Percentiles rank a stretch among this genome's conserved stretches.
Evolutionary conservation across 2,888 invertebrate species (phyloP).

Genomic region (Exocentrus adspersus): DNA sequence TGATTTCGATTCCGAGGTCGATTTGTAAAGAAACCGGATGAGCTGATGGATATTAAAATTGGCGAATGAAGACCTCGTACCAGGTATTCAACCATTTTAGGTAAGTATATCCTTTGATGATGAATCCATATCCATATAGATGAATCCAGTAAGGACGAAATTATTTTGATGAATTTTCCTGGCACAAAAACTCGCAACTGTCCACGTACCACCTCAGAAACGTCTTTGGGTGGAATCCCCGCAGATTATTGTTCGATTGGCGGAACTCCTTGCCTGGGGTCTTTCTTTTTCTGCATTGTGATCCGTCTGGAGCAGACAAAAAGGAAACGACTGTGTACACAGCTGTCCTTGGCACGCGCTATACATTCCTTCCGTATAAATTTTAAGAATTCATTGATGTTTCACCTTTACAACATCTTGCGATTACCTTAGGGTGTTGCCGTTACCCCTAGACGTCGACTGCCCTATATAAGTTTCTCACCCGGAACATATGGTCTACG

Average conservation of each 20-base stretch:
- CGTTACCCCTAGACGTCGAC: conserved; percentile 44
- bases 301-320: conserved; percentile 46
- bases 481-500: conserved; percentile 31
- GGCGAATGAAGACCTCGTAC: too few relatives aligned
- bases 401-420: conserved; percentile 42
- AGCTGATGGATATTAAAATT: not conserved
- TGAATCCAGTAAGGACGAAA: too few relatives aligned
- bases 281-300: conserved; percentile 39
- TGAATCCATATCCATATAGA: too few relatives aligned
- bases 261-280: conserved; percentile 35
- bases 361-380: conserved; percentile 30
- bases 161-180: too few relatives aligned
- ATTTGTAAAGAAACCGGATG: not conserved
- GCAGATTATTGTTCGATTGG: conserved; percentile 26
- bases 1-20: not conserved
- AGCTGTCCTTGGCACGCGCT: conserved; percentile 50
- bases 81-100: too few relatives aligned
- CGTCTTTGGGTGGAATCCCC: conserved; percentile 37
- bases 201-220: not conserved
- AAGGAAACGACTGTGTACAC: conserved; percentile 39
- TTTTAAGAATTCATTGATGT: conserved; percentile 46
- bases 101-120: too few relatives aligned
- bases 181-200: conserved; percentile 13
- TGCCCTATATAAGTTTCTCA: conserved; percentile 31
- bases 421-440: conserved; percentile 41